A percentile compares a stretch with the other conserved stretches of the same genome.
Evolutionary conservation across 1,140 invertebrate species (phyloP).

Genomic region (Potamilus streckersoni): DNA sequence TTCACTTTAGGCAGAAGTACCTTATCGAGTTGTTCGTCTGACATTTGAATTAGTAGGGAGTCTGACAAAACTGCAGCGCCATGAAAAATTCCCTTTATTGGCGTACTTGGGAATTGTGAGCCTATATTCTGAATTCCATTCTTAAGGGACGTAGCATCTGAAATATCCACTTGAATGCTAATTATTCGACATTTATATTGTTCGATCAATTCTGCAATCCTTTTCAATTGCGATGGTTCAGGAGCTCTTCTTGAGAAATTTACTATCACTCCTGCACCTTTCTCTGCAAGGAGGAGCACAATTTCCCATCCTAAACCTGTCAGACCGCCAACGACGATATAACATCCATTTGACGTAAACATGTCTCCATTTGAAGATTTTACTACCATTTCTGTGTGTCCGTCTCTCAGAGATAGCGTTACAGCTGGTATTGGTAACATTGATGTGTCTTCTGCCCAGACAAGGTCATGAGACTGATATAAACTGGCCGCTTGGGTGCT

Average conservation of each 20-base stretch:
- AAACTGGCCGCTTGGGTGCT: too few relatives aligned
- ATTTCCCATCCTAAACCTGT: constrained; percentile 26
- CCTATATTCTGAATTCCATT: background rate
- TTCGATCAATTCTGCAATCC: constrained; percentile 33
- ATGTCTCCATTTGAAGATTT: background rate
- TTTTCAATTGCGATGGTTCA: background rate
- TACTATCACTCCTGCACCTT: constrained; percentile 5
- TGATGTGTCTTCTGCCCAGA: too few relatives aligned
- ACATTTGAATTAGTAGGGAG: constrained; percentile 34
- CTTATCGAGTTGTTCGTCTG: constrained; percentile 31
- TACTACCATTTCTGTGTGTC: too few relatives aligned
- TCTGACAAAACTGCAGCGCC: constrained; percentile 51
- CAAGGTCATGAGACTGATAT: too few relatives aligned
- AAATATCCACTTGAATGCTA: constrained; percentile 40
- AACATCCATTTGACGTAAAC: constrained; percentile 2
- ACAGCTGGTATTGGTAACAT: too few relatives aligned
- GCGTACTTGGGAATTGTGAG: background rate
- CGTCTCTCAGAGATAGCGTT: too few relatives aligned
- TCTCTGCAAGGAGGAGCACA: constrained; percentile 3
- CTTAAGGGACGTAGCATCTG: background rate
- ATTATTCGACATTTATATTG: constrained; percentile 25
- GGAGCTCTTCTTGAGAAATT: constrained; percentile 2
- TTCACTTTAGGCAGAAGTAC: constrained; percentile 47
- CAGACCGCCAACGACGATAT: constrained; percentile 20
- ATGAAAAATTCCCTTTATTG: constrained; percentile 49